Percentiles rank a stretch among this genome's conserved stretches.
Conservation (phyloP, 2,797 vertebrate species). For the Lepilemur septentrionalis region DNA sequence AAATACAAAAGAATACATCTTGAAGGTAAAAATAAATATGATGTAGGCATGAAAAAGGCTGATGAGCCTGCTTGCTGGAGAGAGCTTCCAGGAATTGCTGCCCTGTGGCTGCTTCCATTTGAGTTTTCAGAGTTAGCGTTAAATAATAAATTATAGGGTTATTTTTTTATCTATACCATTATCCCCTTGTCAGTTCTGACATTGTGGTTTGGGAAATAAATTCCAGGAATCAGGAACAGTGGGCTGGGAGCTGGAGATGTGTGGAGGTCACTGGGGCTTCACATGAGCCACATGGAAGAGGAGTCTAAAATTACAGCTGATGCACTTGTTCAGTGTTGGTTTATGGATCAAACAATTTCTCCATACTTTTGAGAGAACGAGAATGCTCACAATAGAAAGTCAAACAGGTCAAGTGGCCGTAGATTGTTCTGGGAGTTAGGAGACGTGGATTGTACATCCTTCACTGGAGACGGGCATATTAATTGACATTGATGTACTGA, state of each 20-base stretch:
- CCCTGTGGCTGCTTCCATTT: not conserved
- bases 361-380: not conserved
- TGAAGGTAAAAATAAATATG: not conserved
- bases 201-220: not conserved
- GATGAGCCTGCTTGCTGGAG: not conserved
- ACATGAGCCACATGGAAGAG: not conserved
- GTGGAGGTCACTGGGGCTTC: not conserved
- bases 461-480: not conserved
- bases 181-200: not conserved
- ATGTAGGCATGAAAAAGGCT: not conserved
- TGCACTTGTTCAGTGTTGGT: not conserved
- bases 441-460: not conserved
- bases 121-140: not conserved
- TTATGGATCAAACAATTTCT: not conserved
- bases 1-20: not conserved
- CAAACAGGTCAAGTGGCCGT: not conserved
- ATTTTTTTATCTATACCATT: not conserved
- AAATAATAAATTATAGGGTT: constrained; percentile 5
- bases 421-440: not conserved
- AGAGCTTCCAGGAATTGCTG: not conserved
- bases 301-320: not conserved
- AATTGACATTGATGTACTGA: not conserved
- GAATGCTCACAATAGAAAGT: not conserved
- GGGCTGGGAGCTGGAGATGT: not conserved
- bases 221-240: not conserved